Evolutionary conservation across 2,888 invertebrate genomes (phyloP).

Genomic region (Holacanthella duospinosa): DNA sequence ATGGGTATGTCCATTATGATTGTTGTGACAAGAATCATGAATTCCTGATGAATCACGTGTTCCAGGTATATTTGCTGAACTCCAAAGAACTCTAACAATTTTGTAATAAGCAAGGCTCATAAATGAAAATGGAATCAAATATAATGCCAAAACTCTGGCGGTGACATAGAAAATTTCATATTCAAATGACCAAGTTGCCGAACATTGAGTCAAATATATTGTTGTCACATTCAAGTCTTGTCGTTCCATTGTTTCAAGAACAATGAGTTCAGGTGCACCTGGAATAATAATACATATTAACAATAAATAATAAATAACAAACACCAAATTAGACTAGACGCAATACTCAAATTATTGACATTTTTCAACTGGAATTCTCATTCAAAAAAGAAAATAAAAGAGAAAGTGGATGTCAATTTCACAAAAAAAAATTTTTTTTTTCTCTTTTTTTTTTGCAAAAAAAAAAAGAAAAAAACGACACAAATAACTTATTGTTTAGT

Average conservation of each 20-base stretch:
- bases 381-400: too few relatives aligned
- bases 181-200: constrained; percentile 51
- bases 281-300: constrained; percentile 37
- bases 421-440: too few relatives aligned
- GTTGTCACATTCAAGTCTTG: constrained; percentile 48
- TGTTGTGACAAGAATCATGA: neutral
- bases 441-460: too few relatives aligned
- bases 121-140: constrained; percentile 64
- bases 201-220: constrained; percentile 59
- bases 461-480: too few relatives aligned
- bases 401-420: too few relatives aligned
- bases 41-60: constrained; percentile 1
- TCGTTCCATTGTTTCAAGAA: constrained; percentile 53
- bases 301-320: too few relatives aligned
- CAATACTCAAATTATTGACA: too few relatives aligned
- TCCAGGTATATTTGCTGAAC: constrained; percentile 64
- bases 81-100: constrained; percentile 72
- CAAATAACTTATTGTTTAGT: too few relatives aligned
- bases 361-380: too few relatives aligned
- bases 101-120: constrained; percentile 77
- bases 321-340: too few relatives aligned
- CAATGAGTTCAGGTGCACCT: constrained; percentile 70
- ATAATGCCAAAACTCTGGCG: constrained; percentile 58
- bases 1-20: constrained; percentile 21
- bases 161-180: neutral